A percentile compares a stretch with the other conserved stretches of the same genome.
Conservation (phyloP, 2,113 vertebrate species). For the Desmodus rotundus region DNA sequence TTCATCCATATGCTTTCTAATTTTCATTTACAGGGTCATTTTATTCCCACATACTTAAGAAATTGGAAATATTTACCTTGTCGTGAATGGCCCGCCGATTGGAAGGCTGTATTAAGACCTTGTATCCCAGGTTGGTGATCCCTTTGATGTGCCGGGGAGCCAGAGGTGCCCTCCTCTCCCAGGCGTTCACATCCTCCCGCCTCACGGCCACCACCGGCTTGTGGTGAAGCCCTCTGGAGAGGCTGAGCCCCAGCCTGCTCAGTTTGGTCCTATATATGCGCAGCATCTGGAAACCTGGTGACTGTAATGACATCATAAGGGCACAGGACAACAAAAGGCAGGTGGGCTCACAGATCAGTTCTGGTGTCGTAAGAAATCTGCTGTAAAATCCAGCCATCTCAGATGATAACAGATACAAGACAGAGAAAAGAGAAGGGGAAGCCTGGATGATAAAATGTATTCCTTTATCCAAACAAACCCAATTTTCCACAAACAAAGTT, state of each 20-base stretch:
- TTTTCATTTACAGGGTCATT: background rate
- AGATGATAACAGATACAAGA: background rate
- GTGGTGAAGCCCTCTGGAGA: constrained; percentile 78
- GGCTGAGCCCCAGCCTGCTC: constrained; percentile 58
- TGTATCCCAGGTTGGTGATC: constrained; percentile 91
- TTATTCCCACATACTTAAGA: background rate
- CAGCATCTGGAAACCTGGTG: constrained; percentile 84
- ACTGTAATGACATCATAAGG: constrained; percentile 33
- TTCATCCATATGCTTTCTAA: background rate
- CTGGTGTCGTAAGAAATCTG: constrained; percentile 79
- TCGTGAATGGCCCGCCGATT: constrained; percentile 95
- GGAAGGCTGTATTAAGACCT: constrained; percentile 95
- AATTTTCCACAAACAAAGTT: background rate
- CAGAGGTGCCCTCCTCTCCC: constrained; percentile 95
- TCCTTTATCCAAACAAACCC: background rate
- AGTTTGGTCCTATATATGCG: constrained; percentile 76
- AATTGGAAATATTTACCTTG: constrained; percentile 81
- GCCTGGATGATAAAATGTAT: background rate
- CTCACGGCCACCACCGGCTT: constrained; percentile 90
- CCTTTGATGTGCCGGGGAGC: constrained; percentile 93
- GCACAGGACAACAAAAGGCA: background rate
- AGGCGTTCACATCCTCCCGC: constrained; percentile 93
- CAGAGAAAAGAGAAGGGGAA: background rate
- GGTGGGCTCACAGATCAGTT: constrained; percentile 6
- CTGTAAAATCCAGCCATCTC: constrained; percentile 70